Evolutionary conservation across 2,113 vertebrate species (phyloP).

Genomic region (Calypte anna): DNA sequence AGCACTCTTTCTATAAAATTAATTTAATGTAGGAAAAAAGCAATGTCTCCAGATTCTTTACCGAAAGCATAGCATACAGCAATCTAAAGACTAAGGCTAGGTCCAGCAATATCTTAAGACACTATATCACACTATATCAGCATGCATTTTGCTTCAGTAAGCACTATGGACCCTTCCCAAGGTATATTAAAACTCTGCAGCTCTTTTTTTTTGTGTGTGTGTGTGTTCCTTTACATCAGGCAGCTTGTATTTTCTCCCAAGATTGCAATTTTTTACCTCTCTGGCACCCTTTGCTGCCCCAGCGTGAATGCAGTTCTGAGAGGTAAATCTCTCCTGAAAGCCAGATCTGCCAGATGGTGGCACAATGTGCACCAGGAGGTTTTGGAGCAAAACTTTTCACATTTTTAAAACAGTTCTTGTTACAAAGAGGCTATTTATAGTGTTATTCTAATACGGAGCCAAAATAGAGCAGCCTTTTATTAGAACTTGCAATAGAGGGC

Average conservation of each 20-base stretch:
- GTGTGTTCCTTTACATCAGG: not conserved
- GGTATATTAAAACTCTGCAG: not conserved
- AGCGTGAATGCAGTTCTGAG: not conserved
- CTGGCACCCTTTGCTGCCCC: not conserved
- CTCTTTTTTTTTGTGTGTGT: not conserved
- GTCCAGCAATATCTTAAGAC: not conserved
- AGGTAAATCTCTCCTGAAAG: not conserved
- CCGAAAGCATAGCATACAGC: not conserved
- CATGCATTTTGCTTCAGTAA: not conserved
- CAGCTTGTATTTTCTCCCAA: not conserved
- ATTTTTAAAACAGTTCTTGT: not conserved
- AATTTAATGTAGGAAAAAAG: not conserved
- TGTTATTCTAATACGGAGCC: slow-evolving; percentile 15
- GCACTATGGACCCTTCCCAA: not conserved
- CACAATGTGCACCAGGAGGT: slow-evolving; percentile 24
- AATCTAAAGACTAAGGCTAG: not conserved
- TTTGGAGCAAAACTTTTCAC: slow-evolving; percentile 13
- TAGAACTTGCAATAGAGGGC: not conserved
- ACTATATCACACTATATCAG: not conserved
- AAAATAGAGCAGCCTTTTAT: slow-evolving; percentile 63
- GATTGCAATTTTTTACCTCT: not conserved
- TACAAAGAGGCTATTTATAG: slow-evolving; percentile 66
- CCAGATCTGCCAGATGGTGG: slow-evolving; percentile 45
- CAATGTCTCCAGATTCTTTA: not conserved
- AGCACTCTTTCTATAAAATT: not conserved